These are phyloP conservation scores for Cheumatopsyche charites DNA, from an alignment of 1,140 invertebrate genomes.

Conservation along the genomic window DNA sequence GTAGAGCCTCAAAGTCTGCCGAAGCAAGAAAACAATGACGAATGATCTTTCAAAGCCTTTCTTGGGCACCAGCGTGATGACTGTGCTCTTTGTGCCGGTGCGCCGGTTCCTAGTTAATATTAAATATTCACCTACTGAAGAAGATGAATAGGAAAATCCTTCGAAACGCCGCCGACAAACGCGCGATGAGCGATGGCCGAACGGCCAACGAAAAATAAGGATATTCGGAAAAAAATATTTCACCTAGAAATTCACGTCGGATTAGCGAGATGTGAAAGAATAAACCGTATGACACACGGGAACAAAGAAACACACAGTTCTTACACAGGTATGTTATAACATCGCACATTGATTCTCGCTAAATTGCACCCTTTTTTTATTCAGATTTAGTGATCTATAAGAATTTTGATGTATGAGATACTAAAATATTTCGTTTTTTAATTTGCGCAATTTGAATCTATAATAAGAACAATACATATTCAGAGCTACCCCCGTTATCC, in stretches of 20 bases:
- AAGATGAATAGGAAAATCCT: constrained; percentile 37
- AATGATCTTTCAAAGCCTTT: constrained; percentile 31
- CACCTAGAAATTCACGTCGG: background rate
- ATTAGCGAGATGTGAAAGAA: constrained; percentile 9
- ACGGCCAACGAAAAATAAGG: constrained; percentile 26
- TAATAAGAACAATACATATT: too few species aligned
- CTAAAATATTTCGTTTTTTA: too few species aligned
- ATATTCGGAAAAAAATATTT: constrained; percentile 12
- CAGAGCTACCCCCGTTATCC: too few species aligned
- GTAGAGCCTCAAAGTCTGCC: constrained; percentile 42
- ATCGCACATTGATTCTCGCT: background rate
- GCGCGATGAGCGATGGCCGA: constrained; percentile 11
- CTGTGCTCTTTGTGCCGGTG: constrained; percentile 39
- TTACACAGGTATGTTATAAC: too few species aligned
- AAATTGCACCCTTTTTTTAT: background rate
- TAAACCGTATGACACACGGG: too few species aligned
- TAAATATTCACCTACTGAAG: constrained; percentile 46
- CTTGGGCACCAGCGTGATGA: constrained; percentile 27
- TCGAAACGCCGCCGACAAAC: constrained; percentile 42
- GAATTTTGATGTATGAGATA: too few species aligned
- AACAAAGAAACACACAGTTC: too few species aligned
- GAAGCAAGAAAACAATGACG: constrained; percentile 37
- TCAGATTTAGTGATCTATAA: too few species aligned
- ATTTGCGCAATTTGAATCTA: too few species aligned
- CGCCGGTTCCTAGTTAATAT: constrained; percentile 43